Conservation (phyloP, 2,113 vertebrate genomes). For the Microcebus murinus region DNA sequence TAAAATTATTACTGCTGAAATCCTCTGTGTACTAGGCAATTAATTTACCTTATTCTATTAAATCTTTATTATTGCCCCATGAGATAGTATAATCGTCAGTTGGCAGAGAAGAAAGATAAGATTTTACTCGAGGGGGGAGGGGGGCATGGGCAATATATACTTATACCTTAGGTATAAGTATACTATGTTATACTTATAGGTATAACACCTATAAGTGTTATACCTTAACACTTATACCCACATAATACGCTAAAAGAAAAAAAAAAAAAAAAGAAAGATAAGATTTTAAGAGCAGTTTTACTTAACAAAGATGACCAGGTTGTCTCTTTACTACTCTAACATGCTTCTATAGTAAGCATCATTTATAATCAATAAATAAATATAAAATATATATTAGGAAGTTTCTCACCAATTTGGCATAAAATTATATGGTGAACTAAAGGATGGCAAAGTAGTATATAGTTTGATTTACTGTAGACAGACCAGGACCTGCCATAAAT, state of each 20-base stretch:
- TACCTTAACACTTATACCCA: too few relatives aligned
- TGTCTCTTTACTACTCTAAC: not conserved
- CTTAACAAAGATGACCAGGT: not conserved
- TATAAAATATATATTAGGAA: not conserved
- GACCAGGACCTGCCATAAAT: not conserved
- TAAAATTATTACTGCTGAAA: not conserved
- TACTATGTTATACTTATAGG: too few relatives aligned
- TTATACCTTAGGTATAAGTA: too few relatives aligned
- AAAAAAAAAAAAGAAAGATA: not conserved
- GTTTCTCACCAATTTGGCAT: not conserved
- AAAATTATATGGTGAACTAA: not conserved
- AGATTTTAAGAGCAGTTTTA: not conserved
- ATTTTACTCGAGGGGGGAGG: not conserved
- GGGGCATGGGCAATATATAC: too few relatives aligned
- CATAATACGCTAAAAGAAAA: too few relatives aligned
- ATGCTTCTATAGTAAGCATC: not conserved
- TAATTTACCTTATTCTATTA: not conserved
- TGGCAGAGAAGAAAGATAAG: not conserved
- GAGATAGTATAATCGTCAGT: not conserved
- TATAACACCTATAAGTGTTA: too few relatives aligned
- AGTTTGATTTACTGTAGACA: not conserved
- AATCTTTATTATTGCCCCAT: not conserved
- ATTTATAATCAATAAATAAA: not conserved
- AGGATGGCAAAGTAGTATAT: not conserved
- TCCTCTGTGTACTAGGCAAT: not conserved